Conservation (phyloP, 2,113 vertebrate genomes). For the Pelmatolapia mariae region DNA sequence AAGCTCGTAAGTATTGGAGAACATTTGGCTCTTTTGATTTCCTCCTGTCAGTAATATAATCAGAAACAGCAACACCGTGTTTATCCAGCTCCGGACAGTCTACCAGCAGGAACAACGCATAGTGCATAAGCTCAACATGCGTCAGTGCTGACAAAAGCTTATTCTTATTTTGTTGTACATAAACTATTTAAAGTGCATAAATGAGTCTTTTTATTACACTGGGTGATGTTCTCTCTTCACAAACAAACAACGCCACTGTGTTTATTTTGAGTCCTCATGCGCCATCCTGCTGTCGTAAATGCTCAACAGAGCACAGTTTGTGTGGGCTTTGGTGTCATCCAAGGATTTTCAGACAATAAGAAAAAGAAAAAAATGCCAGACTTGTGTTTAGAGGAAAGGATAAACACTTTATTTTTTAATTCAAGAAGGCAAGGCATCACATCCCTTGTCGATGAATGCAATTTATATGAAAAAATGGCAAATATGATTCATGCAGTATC, state of each 20-base stretch:
- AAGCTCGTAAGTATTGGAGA: not conserved
- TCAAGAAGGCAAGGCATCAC: not conserved
- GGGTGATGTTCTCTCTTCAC: not conserved
- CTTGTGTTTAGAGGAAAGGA: not conserved
- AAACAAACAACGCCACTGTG: not conserved
- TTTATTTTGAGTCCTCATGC: not conserved
- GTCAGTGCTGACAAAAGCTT: not conserved
- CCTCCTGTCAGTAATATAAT: not conserved
- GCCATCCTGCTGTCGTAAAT: not conserved
- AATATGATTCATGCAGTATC: not conserved
- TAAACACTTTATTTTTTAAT: not conserved
- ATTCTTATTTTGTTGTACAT: not conserved
- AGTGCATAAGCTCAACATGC: not conserved
- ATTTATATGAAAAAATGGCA: not conserved
- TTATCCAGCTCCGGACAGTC: not conserved
- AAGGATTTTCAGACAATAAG: not conserved
- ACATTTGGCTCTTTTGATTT: not conserved
- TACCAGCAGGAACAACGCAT: fast-evolving
- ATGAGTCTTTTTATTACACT: not conserved
- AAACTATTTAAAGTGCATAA: not conserved
- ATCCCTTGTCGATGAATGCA: not conserved
- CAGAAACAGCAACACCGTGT: not conserved
- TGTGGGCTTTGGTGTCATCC: not conserved
- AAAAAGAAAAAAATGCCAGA: not conserved
- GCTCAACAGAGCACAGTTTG: not conserved